phyloP scores from a whole-genome alignment of 53 echinoderm and acorn worm species.

The Arbacia lixula region DNA sequence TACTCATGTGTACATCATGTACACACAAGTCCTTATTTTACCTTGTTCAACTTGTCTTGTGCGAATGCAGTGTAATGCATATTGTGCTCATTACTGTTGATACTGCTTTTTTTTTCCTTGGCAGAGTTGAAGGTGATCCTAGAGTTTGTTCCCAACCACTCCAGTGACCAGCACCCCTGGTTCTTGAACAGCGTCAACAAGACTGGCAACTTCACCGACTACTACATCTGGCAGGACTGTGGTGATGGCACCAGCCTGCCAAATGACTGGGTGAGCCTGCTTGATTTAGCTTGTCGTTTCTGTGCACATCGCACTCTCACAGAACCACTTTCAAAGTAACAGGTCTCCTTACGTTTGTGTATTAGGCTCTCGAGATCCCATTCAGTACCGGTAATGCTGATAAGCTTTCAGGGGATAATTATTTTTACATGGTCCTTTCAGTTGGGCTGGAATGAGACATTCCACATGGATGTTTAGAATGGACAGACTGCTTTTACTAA shows the following conservation, averaged over 20 bases:
- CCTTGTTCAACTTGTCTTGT: neutral
- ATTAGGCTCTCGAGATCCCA: too few species aligned
- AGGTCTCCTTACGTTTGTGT: too few species aligned
- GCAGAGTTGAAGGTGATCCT: slow-evolving; percentile 84
- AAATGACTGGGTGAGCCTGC: slow-evolving; percentile 74
- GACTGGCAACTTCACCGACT: slow-evolving; percentile 71
- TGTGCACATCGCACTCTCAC: too few species aligned
- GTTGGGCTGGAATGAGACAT: too few species aligned
- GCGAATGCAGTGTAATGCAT: neutral
- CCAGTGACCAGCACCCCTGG: slow-evolving; percentile 92
- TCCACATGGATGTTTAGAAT: too few species aligned
- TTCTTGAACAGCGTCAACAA: slow-evolving; percentile 66
- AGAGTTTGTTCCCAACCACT: slow-evolving; percentile 96
- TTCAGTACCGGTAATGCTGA: too few species aligned
- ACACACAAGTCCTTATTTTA: too few species aligned
- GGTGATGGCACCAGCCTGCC: slow-evolving; percentile 53
- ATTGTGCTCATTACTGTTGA: neutral
- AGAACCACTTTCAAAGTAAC: too few species aligned
- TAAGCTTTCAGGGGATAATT: too few species aligned
- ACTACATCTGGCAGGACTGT: slow-evolving; percentile 84
- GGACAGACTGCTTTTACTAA: too few species aligned
- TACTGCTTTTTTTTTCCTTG: neutral
- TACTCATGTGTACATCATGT: too few species aligned
- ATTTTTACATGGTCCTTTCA: too few species aligned
- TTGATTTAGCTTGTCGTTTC: neutral